Percentiles rank a stretch among this genome's conserved stretches.
These are phyloP conservation scores for Pomatostomus ruficeps DNA, from an alignment of 2,113 vertebrate genomes.

Conservation along the genomic window DNA sequence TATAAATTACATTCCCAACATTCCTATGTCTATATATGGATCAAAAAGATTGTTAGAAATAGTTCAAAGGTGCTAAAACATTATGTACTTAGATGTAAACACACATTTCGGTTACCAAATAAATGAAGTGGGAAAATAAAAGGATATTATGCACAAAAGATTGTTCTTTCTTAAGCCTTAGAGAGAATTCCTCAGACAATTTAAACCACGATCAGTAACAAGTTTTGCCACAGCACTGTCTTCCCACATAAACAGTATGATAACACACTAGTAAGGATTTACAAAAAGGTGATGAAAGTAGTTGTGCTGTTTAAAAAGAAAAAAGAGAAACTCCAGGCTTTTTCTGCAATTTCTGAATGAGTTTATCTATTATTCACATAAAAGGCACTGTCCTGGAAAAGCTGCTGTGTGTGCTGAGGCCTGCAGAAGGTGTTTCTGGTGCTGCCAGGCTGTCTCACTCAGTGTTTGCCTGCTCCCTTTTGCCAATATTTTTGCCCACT, in stretches of 20 bases:
- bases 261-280: background rate
- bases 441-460: background rate
- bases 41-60: constrained; percentile 3
- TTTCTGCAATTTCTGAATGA: background rate
- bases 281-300: background rate
- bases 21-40: background rate
- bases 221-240: constrained; percentile 52
- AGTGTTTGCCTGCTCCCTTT: background rate
- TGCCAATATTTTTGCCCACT: background rate
- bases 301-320: background rate
- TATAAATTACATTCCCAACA: background rate
- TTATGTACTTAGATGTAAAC: constrained; percentile 19
- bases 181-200: constrained; percentile 60
- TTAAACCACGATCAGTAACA: constrained; percentile 65
- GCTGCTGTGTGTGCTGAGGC: background rate
- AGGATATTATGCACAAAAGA: constrained; percentile 54
- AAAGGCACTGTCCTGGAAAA: background rate
- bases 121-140: constrained; percentile 55
- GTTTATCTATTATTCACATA: background rate
- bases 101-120: constrained; percentile 21
- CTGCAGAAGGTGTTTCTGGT: background rate
- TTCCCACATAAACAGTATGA: constrained; percentile 40
- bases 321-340: background rate
- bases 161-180: constrained; percentile 50
- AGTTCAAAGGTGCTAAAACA: constrained; percentile 27